Evolutionary conservation across 2,797 vertebrate genomes (phyloP).

Genomic region (Oophaga sylvatica): DNA sequence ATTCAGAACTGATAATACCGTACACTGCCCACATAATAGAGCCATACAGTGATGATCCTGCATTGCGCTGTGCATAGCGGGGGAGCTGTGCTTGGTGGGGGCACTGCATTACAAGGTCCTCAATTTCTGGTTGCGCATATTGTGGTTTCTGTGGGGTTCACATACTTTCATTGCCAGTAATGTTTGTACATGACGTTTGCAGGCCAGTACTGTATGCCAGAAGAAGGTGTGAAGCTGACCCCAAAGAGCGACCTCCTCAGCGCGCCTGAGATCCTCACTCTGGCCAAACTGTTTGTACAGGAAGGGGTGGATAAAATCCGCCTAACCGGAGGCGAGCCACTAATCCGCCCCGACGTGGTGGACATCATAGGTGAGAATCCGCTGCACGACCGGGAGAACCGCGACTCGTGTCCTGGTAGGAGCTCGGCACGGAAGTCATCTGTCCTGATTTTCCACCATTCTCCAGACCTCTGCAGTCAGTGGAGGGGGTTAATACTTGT

Average conservation of each 20-base stretch:
- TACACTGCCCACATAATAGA: too few species aligned
- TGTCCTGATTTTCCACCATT: too few species aligned
- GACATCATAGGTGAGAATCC: conserved; percentile 84
- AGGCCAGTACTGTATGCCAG: conserved; percentile 99
- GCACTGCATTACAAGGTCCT: too few species aligned
- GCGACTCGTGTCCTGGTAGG: too few species aligned
- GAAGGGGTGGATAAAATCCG: conserved; percentile 95
- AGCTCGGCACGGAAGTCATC: too few species aligned
- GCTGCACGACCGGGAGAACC: too few species aligned
- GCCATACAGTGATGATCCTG: too few species aligned
- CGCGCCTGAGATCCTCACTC: conserved; percentile 83
- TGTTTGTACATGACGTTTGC: not conserved
- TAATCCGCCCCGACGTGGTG: conserved; percentile 90
- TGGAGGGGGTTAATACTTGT: too few species aligned
- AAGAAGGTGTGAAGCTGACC: conserved; percentile 90
- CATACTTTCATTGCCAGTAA: not conserved
- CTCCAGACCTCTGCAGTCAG: too few species aligned
- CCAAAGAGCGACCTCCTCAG: conserved; percentile 86
- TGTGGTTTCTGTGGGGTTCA: not conserved
- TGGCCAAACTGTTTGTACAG: conserved; percentile 88
- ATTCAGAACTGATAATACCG: too few species aligned
- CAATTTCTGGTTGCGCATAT: not conserved
- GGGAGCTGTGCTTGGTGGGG: too few species aligned
- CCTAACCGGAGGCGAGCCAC: conserved; percentile 93
- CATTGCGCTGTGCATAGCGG: too few species aligned